phyloP scores from a whole-genome alignment of 2,888 invertebrate genomes.

The Harpalus rubripes region DNA sequence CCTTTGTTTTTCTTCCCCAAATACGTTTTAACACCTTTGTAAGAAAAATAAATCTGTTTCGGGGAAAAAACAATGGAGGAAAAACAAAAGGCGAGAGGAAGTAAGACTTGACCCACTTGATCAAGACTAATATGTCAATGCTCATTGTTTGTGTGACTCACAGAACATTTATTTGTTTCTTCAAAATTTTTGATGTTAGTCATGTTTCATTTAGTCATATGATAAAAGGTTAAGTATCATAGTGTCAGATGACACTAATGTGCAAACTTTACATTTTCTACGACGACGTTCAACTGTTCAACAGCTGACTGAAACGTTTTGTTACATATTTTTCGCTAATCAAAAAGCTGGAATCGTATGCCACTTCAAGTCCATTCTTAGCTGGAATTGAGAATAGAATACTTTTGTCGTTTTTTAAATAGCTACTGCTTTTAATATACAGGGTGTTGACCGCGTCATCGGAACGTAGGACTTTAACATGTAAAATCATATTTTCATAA shows the following conservation, averaged over 20 bases:
- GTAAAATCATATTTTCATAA: no score
- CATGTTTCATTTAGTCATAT: conserved; percentile 6
- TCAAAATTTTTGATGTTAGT: conserved; percentile 10
- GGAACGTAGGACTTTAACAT: no score
- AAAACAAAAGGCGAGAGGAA: not conserved
- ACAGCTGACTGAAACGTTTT: no score
- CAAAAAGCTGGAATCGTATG: no score
- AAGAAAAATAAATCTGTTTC: not conserved
- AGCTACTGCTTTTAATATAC: no score
- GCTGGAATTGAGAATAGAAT: no score
- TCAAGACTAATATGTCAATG: not conserved
- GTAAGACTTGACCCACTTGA: not conserved
- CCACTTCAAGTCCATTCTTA: no score
- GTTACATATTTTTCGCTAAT: no score
- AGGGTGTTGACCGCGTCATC: no score
- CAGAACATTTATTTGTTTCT: not conserved
- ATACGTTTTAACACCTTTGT: not conserved
- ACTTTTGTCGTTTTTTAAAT: no score
- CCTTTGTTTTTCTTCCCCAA: not conserved
- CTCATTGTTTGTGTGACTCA: not conserved
- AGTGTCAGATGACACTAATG: conserved; percentile 4
- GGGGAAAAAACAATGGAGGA: not conserved
- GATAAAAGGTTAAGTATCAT: conserved; percentile 24
- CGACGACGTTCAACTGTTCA: no score
- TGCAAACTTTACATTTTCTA: not conserved